A percentile compares a stretch with the other conserved stretches of the same genome.
Conservation (phyloP, 2,797 vertebrate species). For the Parauchenoglanis punctatus region DNA sequence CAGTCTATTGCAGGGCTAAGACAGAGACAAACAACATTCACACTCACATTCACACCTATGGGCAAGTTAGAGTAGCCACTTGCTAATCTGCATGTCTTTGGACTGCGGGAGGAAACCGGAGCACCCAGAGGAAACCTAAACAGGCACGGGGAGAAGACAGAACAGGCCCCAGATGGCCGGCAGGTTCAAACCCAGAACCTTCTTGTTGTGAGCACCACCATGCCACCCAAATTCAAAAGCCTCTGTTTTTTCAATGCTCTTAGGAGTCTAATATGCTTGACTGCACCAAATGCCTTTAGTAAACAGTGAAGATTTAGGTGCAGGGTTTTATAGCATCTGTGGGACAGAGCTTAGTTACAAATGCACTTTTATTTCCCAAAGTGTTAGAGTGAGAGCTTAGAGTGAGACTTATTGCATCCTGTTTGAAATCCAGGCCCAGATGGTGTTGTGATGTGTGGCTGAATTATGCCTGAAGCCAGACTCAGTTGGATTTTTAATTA, state of each 20-base stretch:
- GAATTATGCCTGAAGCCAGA: slow-evolving; percentile 3
- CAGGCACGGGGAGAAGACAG: too few relatives aligned
- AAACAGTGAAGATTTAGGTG: slow-evolving; percentile 8
- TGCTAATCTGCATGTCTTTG: too few relatives aligned
- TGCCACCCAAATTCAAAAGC: not conserved
- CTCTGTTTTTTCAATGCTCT: slow-evolving; percentile 19
- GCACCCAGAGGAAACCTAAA: too few relatives aligned
- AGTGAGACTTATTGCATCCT: slow-evolving; percentile 10
- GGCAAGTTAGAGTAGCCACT: too few relatives aligned
- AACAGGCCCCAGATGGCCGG: too few relatives aligned
- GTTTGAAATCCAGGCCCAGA: slow-evolving; percentile 21
- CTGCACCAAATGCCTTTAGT: slow-evolving; percentile 20
- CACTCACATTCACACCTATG: too few relatives aligned
- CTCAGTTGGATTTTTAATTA: not conserved
- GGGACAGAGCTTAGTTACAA: slow-evolving; percentile 14
- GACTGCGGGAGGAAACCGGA: too few relatives aligned
- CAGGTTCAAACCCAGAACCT: too few relatives aligned
- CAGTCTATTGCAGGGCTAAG: too few relatives aligned
- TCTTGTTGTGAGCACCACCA: too few relatives aligned
- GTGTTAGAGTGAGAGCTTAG: slow-evolving; percentile 14
- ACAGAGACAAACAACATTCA: too few relatives aligned
- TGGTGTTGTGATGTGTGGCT: slow-evolving; percentile 8
- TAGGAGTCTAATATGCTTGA: slow-evolving; percentile 18
- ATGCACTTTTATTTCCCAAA: slow-evolving; percentile 20
- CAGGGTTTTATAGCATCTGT: slow-evolving; percentile 10